Evolutionary conservation across 2,888 invertebrate species (phyloP), one percentile per base, ranked within the genome.

Genomic region (Caenorhabditis uteleia): DNA sequence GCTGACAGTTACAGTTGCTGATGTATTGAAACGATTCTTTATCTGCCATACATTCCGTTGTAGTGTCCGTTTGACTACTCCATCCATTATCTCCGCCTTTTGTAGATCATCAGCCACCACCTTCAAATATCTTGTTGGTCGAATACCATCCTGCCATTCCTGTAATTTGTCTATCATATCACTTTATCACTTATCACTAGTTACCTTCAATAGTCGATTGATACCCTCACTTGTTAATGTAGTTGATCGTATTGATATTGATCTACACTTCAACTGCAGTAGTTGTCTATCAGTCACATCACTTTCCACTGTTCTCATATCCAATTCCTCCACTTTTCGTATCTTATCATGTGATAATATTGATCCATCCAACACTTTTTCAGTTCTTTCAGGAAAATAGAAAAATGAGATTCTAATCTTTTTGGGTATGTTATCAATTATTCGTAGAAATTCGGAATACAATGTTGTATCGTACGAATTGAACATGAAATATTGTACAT

Each of bases 21-120:
- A 53, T 16, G 39, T 44, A 23, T 57, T 57, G 26, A 39, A 62
- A 12, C 62, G 51, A 27, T 62, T 57, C 42, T 51, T 51, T 21
- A 62, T 57, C 31, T 62, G 39, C 62, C 62, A 62, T n/a, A 47
- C 51, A n/a, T 48, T 51, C n/a, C 57, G 47, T 45, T 56, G 51
- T 16, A 62, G 16, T 14, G 62, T 62, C 48, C 47, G 47, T 18
- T 62, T 62, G 16, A 53, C 40, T 1, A 62, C 50, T 33, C 62
- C 62, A 44, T 62, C 57, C 62, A 62, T 57, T 14, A 62, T 57
- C 23, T 62, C 62, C 6, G 56, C 62, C 34, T 53, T 56, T 33
- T 62, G 62, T 6, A 62, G 34, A 25, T 62, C 62, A 39, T 62
- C 62, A 48, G 45, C 45, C 20, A 62, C 50, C 18, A 53, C 47